Conservation (phyloP, 2,113 vertebrate species). For the Vombatus ursinus region DNA sequence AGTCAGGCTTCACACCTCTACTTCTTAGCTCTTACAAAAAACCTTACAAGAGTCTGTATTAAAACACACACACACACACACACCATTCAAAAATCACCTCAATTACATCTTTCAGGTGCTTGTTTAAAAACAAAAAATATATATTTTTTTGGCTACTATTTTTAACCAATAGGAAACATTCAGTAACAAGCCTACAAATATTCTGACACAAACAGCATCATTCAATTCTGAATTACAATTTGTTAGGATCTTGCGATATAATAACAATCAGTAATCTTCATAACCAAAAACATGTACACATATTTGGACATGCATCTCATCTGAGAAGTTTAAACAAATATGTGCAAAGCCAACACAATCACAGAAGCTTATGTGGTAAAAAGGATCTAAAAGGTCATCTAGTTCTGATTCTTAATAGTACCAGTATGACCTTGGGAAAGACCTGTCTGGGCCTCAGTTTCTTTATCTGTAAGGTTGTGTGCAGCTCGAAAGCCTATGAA, state of each 20-base stretch:
- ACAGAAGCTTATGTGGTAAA: background rate
- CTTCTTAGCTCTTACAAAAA: background rate
- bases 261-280: constrained; percentile 5
- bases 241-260: background rate
- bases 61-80: too few species aligned
- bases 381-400: background rate
- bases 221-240: too few species aligned
- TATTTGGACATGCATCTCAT: background rate
- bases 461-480: background rate
- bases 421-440: background rate
- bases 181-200: background rate
- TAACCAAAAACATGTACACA: background rate
- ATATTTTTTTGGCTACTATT: background rate
- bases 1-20: background rate
- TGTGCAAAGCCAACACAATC: background rate
- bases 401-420: background rate
- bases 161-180: constrained; percentile 7
- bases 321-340: background rate
- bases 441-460: background rate
- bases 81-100: background rate
- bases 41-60: too few species aligned
- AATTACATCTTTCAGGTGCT: background rate
- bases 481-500: background rate
- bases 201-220: background rate
- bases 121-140: constrained; percentile 6